These are phyloP conservation scores for Brevimyrus niger DNA, from an alignment of 2,113 vertebrate genomes.

Conservation along the genomic window DNA sequence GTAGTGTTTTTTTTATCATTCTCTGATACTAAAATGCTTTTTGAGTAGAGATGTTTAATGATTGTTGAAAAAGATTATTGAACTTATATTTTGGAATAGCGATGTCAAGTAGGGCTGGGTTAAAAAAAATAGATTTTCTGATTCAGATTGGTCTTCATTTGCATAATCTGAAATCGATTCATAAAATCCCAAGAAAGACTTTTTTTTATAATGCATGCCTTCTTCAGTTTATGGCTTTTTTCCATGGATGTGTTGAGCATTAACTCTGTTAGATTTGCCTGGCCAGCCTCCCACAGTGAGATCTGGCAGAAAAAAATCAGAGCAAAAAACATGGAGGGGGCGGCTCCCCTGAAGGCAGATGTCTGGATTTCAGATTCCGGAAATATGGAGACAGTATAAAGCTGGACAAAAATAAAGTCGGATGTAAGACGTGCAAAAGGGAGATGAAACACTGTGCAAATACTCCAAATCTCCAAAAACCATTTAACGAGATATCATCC, in stretches of 20 bases:
- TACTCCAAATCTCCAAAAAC: background rate
- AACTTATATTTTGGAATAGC: background rate
- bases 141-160: background rate
- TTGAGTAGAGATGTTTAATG: background rate
- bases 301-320: background rate
- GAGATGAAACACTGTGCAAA: background rate
- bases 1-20: background rate
- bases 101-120: background rate
- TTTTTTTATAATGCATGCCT: background rate
- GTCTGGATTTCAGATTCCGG: background rate
- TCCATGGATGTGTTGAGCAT: background rate
- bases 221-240: background rate
- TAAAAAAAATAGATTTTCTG: background rate
- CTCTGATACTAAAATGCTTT: background rate
- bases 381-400: background rate
- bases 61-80: background rate
- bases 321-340: background rate
- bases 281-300: background rate
- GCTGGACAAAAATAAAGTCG: background rate
- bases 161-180: background rate
- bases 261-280: background rate
- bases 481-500: background rate
- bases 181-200: background rate
- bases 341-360: background rate
- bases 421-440: background rate